Conservation (phyloP, 2,888 invertebrate genomes). For the Malthinus seriepunctatus region DNA sequence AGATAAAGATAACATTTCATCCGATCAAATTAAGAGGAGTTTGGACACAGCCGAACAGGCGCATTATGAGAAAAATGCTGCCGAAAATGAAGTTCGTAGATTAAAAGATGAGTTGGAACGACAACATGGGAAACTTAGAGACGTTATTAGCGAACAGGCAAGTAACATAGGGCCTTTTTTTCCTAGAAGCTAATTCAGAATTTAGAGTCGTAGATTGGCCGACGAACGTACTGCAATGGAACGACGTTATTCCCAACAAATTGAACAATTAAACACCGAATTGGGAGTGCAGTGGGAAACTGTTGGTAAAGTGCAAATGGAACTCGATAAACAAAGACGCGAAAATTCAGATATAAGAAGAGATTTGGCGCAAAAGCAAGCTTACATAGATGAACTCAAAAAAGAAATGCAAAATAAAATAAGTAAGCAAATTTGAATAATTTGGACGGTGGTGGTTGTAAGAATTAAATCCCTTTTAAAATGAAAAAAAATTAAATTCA, state of each 20-base stretch:
- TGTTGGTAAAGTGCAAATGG: conserved; percentile 74
- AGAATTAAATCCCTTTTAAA: not conserved
- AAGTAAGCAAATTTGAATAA: conserved; percentile 54
- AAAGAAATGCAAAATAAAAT: conserved; percentile 79
- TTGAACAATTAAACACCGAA: conserved; percentile 80
- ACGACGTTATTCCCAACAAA: conserved; percentile 70
- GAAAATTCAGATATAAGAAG: conserved; percentile 75
- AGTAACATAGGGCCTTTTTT: not conserved
- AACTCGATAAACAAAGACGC: conserved; percentile 77
- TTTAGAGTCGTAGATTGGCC: conserved; percentile 61
- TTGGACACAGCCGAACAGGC: conserved; percentile 76
- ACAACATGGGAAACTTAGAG: conserved; percentile 75
- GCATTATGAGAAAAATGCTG: conserved; percentile 75
- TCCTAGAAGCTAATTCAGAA: too few species aligned
- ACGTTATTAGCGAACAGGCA: conserved; percentile 75
- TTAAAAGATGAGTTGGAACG: conserved; percentile 77
- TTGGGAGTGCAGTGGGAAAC: conserved; percentile 80
- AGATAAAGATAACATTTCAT: conserved; percentile 64
- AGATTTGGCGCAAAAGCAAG: conserved; percentile 75
- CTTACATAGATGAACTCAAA: conserved; percentile 76
- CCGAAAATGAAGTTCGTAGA: conserved; percentile 75
- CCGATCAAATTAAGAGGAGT: conserved; percentile 67
- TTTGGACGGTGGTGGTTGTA: not conserved
- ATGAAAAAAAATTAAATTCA: not conserved
- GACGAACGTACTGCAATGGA: conserved; percentile 76